A percentile compares a stretch with the other conserved stretches of the same genome.
Evolutionary conservation across 2,888 invertebrate genomes (phyloP).

Genomic region (Lasioglossum pauxillum): DNA sequence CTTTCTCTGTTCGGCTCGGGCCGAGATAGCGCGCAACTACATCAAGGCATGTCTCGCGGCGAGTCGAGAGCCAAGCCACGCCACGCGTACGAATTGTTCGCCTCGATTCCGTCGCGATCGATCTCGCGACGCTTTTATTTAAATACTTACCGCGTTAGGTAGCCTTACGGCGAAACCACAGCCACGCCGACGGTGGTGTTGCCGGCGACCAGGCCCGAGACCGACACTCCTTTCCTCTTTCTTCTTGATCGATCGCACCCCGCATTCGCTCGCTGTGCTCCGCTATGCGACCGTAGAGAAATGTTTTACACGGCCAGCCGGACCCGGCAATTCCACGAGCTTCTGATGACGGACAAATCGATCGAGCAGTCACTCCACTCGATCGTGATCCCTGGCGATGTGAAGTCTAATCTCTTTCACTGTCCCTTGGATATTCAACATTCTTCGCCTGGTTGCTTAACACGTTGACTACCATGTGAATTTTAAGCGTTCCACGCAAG

Average conservation of each 20-base stretch:
- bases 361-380: not conserved
- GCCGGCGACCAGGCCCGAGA: not conserved
- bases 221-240: slow-evolving; percentile 32
- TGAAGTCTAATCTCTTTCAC: not conserved
- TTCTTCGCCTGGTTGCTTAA: not conserved
- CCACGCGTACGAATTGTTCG: slow-evolving; percentile 27
- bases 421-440: not conserved
- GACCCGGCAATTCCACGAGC: slow-evolving; percentile 2
- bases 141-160: slow-evolving; percentile 20
- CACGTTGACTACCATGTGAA: not conserved
- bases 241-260: slow-evolving; percentile 12
- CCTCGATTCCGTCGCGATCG: slow-evolving; percentile 42
- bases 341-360: not conserved
- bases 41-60: not conserved
- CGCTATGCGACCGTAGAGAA: slow-evolving; percentile 15
- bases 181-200: slow-evolving; percentile 2
- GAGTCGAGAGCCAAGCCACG: not conserved
- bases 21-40: slow-evolving; percentile 11
- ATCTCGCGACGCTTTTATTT: slow-evolving; percentile 33
- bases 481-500: not conserved
- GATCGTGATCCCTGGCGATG: not conserved
- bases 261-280: not conserved
- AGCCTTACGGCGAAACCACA: slow-evolving; percentile 26
- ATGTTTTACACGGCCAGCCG: not conserved
- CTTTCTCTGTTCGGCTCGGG: not conserved